Evolutionary conservation across 2,113 vertebrate species (phyloP).

Genomic region (Mixornis gularis): DNA sequence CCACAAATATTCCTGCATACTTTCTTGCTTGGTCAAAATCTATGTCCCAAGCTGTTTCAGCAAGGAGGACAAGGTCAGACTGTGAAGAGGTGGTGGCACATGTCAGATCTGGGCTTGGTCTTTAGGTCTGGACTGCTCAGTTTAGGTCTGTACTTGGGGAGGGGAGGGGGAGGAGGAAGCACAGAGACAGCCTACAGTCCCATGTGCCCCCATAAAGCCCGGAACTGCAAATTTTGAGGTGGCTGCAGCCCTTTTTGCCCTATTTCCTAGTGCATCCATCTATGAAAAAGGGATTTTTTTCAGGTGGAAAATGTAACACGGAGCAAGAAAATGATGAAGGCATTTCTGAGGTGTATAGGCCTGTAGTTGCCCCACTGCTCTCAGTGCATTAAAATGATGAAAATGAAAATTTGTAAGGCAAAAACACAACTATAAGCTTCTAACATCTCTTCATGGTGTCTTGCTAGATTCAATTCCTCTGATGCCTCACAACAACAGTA

Average conservation of each 20-base stretch:
- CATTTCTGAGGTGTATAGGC: not conserved
- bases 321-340: not conserved
- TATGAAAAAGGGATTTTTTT: not conserved
- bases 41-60: fast-evolving
- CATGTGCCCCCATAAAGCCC: not conserved
- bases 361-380: not conserved
- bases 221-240: not conserved
- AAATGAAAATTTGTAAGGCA: not conserved
- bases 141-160: not conserved
- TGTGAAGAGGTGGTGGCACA: not conserved
- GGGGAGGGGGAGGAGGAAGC: not conserved
- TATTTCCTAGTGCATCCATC: not conserved
- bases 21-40: not conserved
- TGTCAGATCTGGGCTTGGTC: not conserved
- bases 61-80: not conserved
- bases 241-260: not conserved
- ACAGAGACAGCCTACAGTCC: not conserved
- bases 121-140: not conserved
- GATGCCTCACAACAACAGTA: not conserved
- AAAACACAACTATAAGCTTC: not conserved
- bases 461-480: not conserved
- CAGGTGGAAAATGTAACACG: not conserved
- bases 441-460: not conserved
- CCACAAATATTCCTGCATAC: not conserved
- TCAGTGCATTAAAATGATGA: not conserved